Base-by-base conservation (phyloP, 2,113 vertebrate species). In the Cephalopterus ornatus region DNA sequence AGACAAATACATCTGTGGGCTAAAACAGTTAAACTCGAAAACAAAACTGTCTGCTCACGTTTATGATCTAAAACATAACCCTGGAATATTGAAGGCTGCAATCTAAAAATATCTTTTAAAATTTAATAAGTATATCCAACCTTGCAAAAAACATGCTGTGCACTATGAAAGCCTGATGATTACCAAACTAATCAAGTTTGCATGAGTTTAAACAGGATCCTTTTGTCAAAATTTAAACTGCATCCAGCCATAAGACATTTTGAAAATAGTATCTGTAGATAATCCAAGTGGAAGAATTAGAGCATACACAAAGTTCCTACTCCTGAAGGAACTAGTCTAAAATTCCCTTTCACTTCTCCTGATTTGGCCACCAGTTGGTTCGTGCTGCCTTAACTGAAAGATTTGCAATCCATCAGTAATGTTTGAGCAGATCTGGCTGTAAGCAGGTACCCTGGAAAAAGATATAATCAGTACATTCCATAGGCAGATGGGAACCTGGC, bases 91-190 rank as follows among this genome's bases (percentile, higher is more conserved):
- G 55, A 82, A 73, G 70, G 88, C 39, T 97, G 91, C 91, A 93
- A 93, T 41, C 41, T 56, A 85, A 87, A 73, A 86, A 56, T 62
- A 94, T 76, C 63, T 97, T 97, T 97, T 77, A 86, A 95, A 92
- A 73, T 65, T 14, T 26, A 46, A 12, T 55, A 59, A 73, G 28
- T 9, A 39, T 42, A 39, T 47, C 28, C 50, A 85, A 19, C 13
- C 6, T n/a, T 13, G 14, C 1, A 2, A 42, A 81, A 85, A 59
- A 6, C 13, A 33, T 24, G 3, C 7, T 24, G 5, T 47, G 35
- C 2, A 4, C 12, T 56, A 56, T 1, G 5, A 90, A 90, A 86
- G 19, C 18, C 50, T 84, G 22, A 55, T 32, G 44, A 86, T 32
- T 41, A 66, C 26, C 32, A 44, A 82, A 79, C 23, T 56, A 53